These are phyloP conservation scores for Coptodon bakossiorum DNA, from an alignment of 2,113 vertebrate species.

Conservation along the genomic window DNA sequence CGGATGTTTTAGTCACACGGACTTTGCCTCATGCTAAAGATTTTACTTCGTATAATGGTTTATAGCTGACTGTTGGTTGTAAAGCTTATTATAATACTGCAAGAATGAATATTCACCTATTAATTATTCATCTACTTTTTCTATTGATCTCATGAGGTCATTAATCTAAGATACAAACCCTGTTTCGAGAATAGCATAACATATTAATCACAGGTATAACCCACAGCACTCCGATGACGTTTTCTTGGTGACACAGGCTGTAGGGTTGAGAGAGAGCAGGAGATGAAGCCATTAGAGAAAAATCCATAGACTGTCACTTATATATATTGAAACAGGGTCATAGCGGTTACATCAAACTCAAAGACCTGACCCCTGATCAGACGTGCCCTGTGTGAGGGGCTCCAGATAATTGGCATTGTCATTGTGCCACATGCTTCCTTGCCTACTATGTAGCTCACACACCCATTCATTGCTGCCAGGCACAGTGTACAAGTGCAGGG, in stretches of 20 bases:
- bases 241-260: not conserved
- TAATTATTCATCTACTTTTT: constrained; percentile 29
- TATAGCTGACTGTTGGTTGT: not conserved
- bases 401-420: not conserved
- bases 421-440: not conserved
- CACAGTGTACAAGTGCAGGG: constrained; percentile 4
- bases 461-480: constrained; percentile 10
- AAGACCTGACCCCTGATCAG: constrained; percentile 2
- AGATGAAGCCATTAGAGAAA: not conserved
- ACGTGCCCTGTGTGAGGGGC: not conserved
- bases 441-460: not conserved
- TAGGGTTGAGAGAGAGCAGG: not conserved
- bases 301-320: not conserved
- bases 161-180: not conserved
- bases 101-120: not conserved
- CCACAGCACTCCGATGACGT: not conserved
- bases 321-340: not conserved
- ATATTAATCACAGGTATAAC: constrained; percentile 37
- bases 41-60: not conserved
- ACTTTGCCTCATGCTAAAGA: not conserved
- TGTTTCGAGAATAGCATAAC: not conserved
- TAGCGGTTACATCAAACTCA: constrained; percentile 2
- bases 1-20: not conserved
- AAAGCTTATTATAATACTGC: not conserved
- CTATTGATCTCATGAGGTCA: constrained; percentile 26